Percentiles rank a stretch among this genome's conserved stretches.
Evolutionary conservation across 2,113 vertebrate species (phyloP).

Genomic region (Ciconia boyciana): DNA sequence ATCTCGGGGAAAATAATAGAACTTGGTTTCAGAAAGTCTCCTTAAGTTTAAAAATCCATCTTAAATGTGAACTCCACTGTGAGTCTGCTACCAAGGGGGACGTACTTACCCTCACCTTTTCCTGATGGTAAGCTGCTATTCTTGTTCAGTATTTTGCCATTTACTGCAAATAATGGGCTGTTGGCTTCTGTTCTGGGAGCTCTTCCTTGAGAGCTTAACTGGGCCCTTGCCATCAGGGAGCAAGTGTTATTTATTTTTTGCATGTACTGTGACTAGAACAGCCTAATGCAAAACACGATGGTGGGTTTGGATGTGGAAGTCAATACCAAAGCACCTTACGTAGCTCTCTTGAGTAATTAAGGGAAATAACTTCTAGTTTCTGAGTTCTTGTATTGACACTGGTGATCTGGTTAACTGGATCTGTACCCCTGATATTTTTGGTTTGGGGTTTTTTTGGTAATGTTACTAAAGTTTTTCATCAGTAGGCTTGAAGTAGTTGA

Average conservation of each 20-base stretch:
- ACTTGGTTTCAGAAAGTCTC: neutral
- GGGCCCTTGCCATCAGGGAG: neutral
- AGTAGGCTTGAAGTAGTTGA: neutral
- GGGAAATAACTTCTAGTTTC: neutral
- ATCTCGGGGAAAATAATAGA: neutral
- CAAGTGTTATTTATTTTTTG: neutral
- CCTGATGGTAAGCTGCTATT: neutral
- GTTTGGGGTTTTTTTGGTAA: accelerated
- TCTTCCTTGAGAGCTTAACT: neutral
- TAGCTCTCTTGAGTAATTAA: neutral
- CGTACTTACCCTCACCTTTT: neutral
- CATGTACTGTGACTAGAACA: neutral
- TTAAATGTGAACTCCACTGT: neutral
- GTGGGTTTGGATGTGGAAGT: neutral
- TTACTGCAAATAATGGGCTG: neutral
- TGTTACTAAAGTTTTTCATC: neutral
- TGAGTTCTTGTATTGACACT: neutral
- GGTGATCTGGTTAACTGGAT: neutral
- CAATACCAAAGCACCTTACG: neutral
- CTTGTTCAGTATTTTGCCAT: neutral
- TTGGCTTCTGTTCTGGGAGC: neutral
- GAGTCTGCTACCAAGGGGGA: neutral
- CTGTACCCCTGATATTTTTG: neutral
- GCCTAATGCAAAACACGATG: neutral
- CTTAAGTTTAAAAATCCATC: neutral